Evolutionary conservation across 2,797 vertebrate species (phyloP), one percentile per base, ranked within the genome.

Genomic region (Sparidentex hasta): DNA sequence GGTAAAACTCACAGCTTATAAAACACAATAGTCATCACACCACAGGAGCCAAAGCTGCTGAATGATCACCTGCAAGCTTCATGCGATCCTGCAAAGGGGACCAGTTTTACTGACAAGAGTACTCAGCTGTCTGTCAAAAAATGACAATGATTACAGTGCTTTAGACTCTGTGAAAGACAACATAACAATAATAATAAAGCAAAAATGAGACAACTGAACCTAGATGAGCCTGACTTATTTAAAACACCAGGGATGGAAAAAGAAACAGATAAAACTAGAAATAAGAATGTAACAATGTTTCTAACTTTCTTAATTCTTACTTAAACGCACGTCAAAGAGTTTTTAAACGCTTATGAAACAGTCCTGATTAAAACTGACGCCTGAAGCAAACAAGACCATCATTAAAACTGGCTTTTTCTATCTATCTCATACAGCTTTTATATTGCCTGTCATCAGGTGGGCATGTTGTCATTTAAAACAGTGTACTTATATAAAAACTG

Each of bases 51-150:
- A n/a, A 70, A 59, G 54, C 41, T 27, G 58, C 29, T 44, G 55
- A 75, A 72, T 69, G 29, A 77, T 69, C 50, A 67, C 64, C 33
- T 48, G 38, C 9, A 18, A 46, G 64, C 33, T 65, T 76, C 14
- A 72, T 65, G 47, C 20, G 47, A 52, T 59, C 33, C 23, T 61
- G 44, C 18, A 58, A 54, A 55, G 7, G 20, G 16, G 65, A 51
- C 11, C 18, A 21, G 23, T 33, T 18, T 54, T 64, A 54, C 18
- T 2, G 47, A 50, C 5, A 18, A 8, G 14, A 17, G 18, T 38
- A 6, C 44, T 43, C 29, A 44, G 20, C 27, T 62, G 20, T 47
- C 41, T 21, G 50, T 11, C 14, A 21, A 73, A 20, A 47, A 27
- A 47, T 14, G 33, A 8, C 1, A 48, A 54, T 58, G 13, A 52